phyloP scores from a whole-genome alignment of 2,888 invertebrate species.

The Acleris laterana region DNA sequence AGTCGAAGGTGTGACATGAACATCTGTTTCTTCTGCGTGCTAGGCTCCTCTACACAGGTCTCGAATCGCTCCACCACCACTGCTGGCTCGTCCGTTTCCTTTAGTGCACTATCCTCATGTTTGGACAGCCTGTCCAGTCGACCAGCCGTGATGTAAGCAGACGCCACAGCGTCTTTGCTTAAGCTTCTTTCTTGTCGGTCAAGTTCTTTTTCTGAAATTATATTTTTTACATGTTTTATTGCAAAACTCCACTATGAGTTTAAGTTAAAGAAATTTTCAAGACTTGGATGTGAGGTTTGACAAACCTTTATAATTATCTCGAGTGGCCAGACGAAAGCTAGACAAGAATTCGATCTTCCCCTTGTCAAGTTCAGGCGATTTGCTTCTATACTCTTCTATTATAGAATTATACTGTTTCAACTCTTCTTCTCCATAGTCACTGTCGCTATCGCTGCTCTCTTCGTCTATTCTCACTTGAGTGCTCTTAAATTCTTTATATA shows the following conservation, averaged over 20 bases:
- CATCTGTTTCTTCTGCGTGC: slow-evolving; percentile 78
- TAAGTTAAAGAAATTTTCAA: neutral
- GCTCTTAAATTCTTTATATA: slow-evolving; percentile 68
- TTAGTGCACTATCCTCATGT: slow-evolving; percentile 56
- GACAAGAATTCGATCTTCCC: slow-evolving; percentile 85
- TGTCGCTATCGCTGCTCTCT: slow-evolving; percentile 71
- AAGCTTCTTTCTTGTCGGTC: slow-evolving; percentile 85
- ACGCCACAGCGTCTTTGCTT: slow-evolving; percentile 77
- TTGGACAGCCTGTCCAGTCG: slow-evolving; percentile 57
- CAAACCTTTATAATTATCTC: slow-evolving; percentile 85
- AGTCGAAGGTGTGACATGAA: slow-evolving; percentile 86
- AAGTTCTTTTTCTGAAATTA: slow-evolving; percentile 79
- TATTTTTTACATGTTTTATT: slow-evolving; percentile 10
- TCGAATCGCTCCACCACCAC: neutral
- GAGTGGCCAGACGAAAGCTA: slow-evolving; percentile 86
- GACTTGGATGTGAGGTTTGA: neutral
- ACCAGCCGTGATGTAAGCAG: slow-evolving; percentile 74
- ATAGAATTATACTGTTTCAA: slow-evolving; percentile 78
- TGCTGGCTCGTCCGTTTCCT: neutral
- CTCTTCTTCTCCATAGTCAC: slow-evolving; percentile 80
- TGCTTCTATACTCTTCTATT: slow-evolving; percentile 70
- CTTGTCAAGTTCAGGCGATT: slow-evolving; percentile 71
- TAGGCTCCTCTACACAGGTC: slow-evolving; percentile 42
- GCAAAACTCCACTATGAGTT: neutral
- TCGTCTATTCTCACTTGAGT: slow-evolving; percentile 62